Evolutionary conservation across 2,797 vertebrate genomes (phyloP), one percentile per base, ranked within the genome.

Genomic region (Intellagama lesueurii): DNA sequence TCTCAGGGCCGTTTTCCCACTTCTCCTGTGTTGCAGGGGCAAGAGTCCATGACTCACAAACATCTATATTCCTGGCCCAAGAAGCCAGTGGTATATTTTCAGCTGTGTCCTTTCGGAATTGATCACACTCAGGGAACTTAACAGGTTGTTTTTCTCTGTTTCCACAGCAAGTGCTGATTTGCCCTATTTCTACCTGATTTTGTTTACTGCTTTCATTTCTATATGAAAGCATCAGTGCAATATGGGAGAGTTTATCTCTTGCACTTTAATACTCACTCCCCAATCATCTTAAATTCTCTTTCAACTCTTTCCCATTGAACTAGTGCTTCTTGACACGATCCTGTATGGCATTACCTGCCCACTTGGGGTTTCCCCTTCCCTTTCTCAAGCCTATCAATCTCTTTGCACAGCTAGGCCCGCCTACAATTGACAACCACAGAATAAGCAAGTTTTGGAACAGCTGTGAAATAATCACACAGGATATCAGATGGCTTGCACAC

Each of bases 261-360:
- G 24, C 60, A 28, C 40, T 66, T 76, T 88, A 66, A 87, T 75
- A 76, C 69, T 81, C 80, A 82, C 66, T 75, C 6, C 60, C 60
- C 56, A 88, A 49, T 88, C 87, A 88, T 88, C 66, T 35, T 49
- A 47, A 83, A 76, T 88, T 88, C 80, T 88, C 70, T 68, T 88
- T 66, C 87, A 88, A 83, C 87, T 88, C 40, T 83, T 66, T 66
- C n/a, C 70, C 52, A 56, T 76, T 81, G 75, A 88, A 88, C 82
- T 88, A 82, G 80, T 76, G 47, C 80, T 88, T 68, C 87, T 83
- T 83, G 87, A 83, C 87, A 83, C 76, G 87, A 76, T 76, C 78
- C 56, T 32, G 83, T 88, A 82, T 88, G 82, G 70, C 28, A 32
- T 88, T 64, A 82, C 44, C 40, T 78, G 73, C 80, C 87, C 79